Evolutionary conservation across 2,113 vertebrate genomes (phyloP), one percentile per base, ranked within the genome.

Genomic region (Carlito syrichta): DNA sequence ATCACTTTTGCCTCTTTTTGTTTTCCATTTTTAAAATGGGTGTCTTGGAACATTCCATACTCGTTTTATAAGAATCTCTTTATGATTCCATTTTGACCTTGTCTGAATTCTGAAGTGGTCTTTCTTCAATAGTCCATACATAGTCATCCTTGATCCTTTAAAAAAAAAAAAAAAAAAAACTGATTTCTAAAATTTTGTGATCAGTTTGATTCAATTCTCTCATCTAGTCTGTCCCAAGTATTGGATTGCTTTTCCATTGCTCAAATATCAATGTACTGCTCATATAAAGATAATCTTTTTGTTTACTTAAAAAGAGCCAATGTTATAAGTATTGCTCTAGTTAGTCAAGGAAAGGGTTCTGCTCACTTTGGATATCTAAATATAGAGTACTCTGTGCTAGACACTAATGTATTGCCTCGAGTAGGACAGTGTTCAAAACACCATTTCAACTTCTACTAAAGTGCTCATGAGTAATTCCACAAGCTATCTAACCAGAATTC

Each of bases 261-360:
- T 56, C 32, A 8, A 0, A 8, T 11, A 14, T 45, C 25, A 0
- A 25, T 5, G 6, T 17, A 12, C 13, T 5, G 7, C 23, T 35
- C 27, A 1, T 30, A 4, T 3, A 20, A 48, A 69, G 25, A 2
- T 1, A 3, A n/a, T 56, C 19, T 9, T 5, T 32, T 17, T 45
- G 62, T 48, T 27, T 7, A 20, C 20, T 4, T 11, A 20, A 38
- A 40, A 68, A 58, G 8, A 0, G 2, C 23, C 8, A 1, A 0
- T 11, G 22, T 27, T n/a, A 0, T 3, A 4, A 20, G 43, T 14
- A 1, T 50, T 38, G 6, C 11, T 48, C 30, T 22, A 0, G 35
- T 68, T 19, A 30, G 10, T 20, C 30, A 50, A 35, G 38, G 3
- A 5, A 9, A 0, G 3, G 17, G 32, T 1, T 30, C 40, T 76